Evolutionary conservation across 2,113 vertebrate genomes (phyloP), one percentile per base, ranked within the genome.

Genomic region (Mastomys natalensis): DNA sequence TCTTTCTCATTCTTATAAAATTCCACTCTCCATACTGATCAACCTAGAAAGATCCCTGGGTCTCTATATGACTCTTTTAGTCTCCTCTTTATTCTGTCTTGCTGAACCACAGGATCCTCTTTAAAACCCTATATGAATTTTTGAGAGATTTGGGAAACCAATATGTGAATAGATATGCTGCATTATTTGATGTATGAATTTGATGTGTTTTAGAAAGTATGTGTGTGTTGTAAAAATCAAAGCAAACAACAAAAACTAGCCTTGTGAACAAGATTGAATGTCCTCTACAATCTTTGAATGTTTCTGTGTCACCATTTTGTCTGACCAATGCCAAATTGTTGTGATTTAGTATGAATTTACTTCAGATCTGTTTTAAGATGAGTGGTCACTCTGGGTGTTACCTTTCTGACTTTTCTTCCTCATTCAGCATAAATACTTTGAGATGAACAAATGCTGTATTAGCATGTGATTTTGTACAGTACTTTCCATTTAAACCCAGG

Each of bases 11-110:
- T 78, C 16, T 17, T 64, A 1, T 37, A 37, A 68, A 12, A 66
- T 64, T 53, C 26, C 73, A 24, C 34, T 74, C 3, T 81, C 17
- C 26, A 43, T 17, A 74, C 2, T 31, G 31, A n/a, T 40, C 7
- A 37, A 19, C 40, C 31, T 43, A 73, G 22, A 70, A 91, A 73
- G 62, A 37, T 1, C 34, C 9, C 2, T 2, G 29, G 5, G 8
- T 55, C 16, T n/a, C 2, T 64, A 3, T 9, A 37, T 15, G 64
- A 3, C 0, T 15, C 86, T 53, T 19, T 24, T 7, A 26, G 1
- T 21, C 53, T 7, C 16, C 4, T 21, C 53, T 77, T 68, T 3
- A 86, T 76, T 94, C 26, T 72, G 2, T 2, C 19, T 81, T 29
- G 12, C 51, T 1, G 26, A 62, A 16, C 19, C n/a, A 58, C n/a